Percentiles rank a stretch among this genome's conserved stretches.
Conservation (phyloP, 2,888 invertebrate species). For the Brachyptera risi region DNA sequence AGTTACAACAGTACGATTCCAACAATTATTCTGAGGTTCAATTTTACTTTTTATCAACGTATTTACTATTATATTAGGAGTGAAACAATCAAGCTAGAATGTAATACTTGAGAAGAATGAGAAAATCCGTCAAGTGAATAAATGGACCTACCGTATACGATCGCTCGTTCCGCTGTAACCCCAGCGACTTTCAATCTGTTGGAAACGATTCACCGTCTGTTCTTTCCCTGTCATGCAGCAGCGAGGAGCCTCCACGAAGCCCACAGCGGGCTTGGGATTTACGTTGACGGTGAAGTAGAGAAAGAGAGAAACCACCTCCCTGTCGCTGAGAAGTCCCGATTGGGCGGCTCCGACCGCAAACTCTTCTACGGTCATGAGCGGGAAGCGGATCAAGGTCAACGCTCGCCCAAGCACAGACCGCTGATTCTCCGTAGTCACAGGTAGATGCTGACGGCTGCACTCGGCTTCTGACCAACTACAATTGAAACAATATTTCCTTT, state of each 20-base stretch:
- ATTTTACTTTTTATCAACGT: too few species aligned
- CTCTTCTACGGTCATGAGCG: conserved; percentile 81
- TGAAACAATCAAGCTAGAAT: too few species aligned
- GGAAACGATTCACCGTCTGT: conserved; percentile 67
- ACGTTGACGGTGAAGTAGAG: conserved; percentile 61
- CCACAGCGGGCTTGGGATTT: conserved; percentile 68
- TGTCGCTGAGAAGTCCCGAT: conserved; percentile 68
- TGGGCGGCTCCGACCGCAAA: conserved; percentile 75
- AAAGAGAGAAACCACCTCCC: conserved; percentile 70
- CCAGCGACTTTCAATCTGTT: conserved; percentile 75
- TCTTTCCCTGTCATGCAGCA: conserved; percentile 78
- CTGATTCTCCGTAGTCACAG: conserved; percentile 64
- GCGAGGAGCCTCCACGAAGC: conserved; percentile 65
- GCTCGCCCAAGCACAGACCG: conserved; percentile 64
- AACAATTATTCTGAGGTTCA: too few species aligned
- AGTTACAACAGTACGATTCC: too few species aligned
- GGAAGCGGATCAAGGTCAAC: conserved; percentile 70
- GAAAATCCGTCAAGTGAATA: too few species aligned
- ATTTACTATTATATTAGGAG: too few species aligned
- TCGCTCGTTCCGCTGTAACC: conserved; percentile 81
- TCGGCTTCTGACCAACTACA: conserved; percentile 69
- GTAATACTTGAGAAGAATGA: too few species aligned
- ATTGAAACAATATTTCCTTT: conserved; percentile 19
- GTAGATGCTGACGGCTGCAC: conserved; percentile 62
- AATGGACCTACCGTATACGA: conserved; percentile 64